These are phyloP conservation scores for Ooceraea biroi DNA, from an alignment of 1,140 invertebrate genomes.

Conservation along the genomic window DNA sequence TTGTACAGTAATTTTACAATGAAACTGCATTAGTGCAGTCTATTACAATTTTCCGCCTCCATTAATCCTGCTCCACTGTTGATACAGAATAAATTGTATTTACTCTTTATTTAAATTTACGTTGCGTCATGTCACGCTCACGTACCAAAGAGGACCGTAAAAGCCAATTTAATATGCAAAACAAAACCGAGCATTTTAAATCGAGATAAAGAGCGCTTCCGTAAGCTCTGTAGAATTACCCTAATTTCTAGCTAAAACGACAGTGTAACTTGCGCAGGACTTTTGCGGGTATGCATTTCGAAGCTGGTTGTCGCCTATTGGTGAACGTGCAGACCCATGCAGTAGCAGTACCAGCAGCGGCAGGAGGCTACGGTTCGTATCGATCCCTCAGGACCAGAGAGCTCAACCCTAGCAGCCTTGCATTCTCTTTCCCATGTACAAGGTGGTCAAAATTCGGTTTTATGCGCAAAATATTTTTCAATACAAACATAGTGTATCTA, in stretches of 20 bases:
- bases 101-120: slow-evolving; percentile 26
- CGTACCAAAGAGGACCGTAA: background rate
- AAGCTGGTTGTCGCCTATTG: slow-evolving; percentile 53
- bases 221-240: slow-evolving; percentile 8
- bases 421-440: slow-evolving; percentile 64
- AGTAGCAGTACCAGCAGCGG: slow-evolving; percentile 55
- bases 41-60: background rate
- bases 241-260: slow-evolving; percentile 21
- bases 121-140: background rate
- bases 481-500: background rate
- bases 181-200: slow-evolving; percentile 16
- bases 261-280: background rate
- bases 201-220: slow-evolving; percentile 22
- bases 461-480: background rate
- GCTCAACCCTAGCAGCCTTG: slow-evolving; percentile 58
- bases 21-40: background rate
- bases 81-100: background rate
- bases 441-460: slow-evolving; percentile 54
- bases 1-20: slow-evolving; percentile 9
- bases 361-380: slow-evolving; percentile 77
- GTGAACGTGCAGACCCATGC: slow-evolving; percentile 67
- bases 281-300: background rate
- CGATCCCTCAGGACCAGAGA: slow-evolving; percentile 78
- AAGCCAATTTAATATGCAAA: slow-evolving; percentile 17
- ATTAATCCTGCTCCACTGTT: slow-evolving; percentile 4